phyloP scores from a whole-genome alignment of 1,140 invertebrate species.

The Matsumurasca onukii region DNA sequence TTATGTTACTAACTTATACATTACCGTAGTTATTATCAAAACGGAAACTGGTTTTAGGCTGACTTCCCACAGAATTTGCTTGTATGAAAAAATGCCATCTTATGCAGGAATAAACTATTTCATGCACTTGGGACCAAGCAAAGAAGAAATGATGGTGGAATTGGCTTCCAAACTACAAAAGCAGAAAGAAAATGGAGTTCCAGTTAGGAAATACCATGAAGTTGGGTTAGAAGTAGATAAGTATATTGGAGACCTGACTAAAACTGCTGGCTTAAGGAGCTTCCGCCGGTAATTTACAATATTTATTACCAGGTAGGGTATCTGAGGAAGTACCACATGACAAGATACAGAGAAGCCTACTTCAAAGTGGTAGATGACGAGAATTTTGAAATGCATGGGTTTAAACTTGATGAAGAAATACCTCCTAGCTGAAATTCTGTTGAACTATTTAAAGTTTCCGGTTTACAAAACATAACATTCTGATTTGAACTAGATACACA shows the following conservation, averaged over 20 bases:
- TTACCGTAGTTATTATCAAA: too few relatives aligned
- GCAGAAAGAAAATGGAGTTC: neutral
- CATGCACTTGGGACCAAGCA: too few relatives aligned
- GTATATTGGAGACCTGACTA: neutral
- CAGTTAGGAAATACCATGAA: neutral
- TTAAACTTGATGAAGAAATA: neutral
- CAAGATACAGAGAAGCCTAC: neutral
- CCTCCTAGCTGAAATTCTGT: too few relatives aligned
- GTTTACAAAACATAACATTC: too few relatives aligned
- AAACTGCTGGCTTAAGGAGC: neutral
- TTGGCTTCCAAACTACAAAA: neutral
- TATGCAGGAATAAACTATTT: too few relatives aligned
- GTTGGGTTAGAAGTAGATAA: neutral
- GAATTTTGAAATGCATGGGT: neutral
- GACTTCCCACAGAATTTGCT: too few relatives aligned
- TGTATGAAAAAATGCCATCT: too few relatives aligned
- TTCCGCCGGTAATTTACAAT: neutral
- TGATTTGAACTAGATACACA: too few relatives aligned
- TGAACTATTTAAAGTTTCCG: too few relatives aligned
- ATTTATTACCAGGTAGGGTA: neutral
- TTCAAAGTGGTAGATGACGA: neutral
- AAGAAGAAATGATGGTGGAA: neutral
- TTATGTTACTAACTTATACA: too few relatives aligned
- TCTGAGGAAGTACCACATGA: neutral
- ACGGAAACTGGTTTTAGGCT: too few relatives aligned